Percentiles rank a stretch among this genome's conserved stretches.
Conservation (phyloP, 2,888 invertebrate genomes). For the Microctonus aethiopoides region DNA sequence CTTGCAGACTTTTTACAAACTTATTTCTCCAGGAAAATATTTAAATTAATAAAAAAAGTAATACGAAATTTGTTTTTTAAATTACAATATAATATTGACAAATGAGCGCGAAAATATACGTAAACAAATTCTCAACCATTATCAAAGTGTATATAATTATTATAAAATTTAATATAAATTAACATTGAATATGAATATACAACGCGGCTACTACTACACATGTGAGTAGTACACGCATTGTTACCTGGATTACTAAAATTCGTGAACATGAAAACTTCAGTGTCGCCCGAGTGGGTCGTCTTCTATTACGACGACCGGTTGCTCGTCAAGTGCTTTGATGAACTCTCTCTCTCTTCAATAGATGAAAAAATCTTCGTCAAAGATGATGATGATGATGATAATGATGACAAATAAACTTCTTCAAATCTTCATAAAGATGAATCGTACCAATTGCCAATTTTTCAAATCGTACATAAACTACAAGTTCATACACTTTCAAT, state of each 20-base stretch:
- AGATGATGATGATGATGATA: neutral
- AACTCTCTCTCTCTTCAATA: neutral
- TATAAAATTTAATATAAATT: neutral
- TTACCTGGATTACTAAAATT: slow-evolving; percentile 76
- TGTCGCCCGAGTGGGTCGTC: slow-evolving; percentile 69
- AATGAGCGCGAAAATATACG: neutral
- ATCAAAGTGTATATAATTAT: neutral
- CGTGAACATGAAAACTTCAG: slow-evolving; percentile 72
- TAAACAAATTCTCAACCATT: neutral
- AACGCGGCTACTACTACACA: slow-evolving; percentile 34
- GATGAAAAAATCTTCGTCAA: neutral
- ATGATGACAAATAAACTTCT: neutral
- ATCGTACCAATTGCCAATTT: neutral
- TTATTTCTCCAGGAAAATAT: neutral
- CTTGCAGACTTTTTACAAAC: no score
- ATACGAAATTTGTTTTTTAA: neutral
- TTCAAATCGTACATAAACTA: neutral
- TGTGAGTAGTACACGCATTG: slow-evolving; percentile 70
- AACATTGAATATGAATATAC: slow-evolving; percentile 8
- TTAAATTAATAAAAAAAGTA: neutral
- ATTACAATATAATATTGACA: neutral
- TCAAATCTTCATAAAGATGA: neutral
- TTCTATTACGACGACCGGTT: slow-evolving; percentile 67
- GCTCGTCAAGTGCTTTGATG: neutral
- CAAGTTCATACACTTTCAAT: neutral